Percentiles rank a stretch among this genome's conserved stretches.
phyloP scores from a whole-genome alignment of 2,888 invertebrate genomes.

The Hyppa rectilinea region DNA sequence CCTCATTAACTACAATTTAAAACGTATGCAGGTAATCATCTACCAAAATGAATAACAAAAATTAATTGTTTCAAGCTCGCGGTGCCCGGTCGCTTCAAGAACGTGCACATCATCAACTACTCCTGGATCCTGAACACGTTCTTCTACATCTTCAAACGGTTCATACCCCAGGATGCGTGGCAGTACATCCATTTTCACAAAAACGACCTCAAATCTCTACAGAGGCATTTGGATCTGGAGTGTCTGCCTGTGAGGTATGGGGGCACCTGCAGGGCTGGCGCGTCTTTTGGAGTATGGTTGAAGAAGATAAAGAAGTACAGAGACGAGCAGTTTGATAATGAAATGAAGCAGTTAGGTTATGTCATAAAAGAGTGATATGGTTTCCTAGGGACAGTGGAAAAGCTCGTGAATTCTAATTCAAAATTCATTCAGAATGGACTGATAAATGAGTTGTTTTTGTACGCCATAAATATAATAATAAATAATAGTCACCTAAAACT shows the following conservation, averaged over 20 bases:
- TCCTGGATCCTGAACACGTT: slow-evolving; percentile 95
- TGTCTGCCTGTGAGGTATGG: slow-evolving; percentile 82
- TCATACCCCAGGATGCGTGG: slow-evolving; percentile 92
- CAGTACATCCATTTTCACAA: slow-evolving; percentile 86
- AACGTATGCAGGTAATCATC: not conserved
- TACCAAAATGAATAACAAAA: not conserved
- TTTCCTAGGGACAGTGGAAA: too few relatives aligned
- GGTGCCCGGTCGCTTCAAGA: slow-evolving; percentile 92
- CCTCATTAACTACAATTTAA: not conserved
- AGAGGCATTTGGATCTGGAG: slow-evolving; percentile 77
- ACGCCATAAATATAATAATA: not conserved
- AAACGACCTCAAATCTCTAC: slow-evolving; percentile 82
- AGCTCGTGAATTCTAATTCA: not conserved
- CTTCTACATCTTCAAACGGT: slow-evolving; percentile 94
- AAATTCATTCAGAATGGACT: not conserved
- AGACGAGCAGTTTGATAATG: slow-evolving; percentile 89
- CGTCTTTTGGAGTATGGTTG: slow-evolving; percentile 90
- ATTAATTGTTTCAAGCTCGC: slow-evolving; percentile 87
- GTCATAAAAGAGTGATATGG: slow-evolving; percentile 84
- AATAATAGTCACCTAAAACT: not conserved
- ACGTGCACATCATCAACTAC: slow-evolving; percentile 94
- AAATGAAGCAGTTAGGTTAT: slow-evolving; percentile 92
- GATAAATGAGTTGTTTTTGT: not conserved
- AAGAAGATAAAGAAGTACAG: slow-evolving; percentile 88
- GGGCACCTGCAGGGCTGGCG: slow-evolving; percentile 90